Evolutionary conservation across 1,140 invertebrate genomes (phyloP), one percentile per base, ranked within the genome.

Genomic region (Leptoteleia sp.): DNA sequence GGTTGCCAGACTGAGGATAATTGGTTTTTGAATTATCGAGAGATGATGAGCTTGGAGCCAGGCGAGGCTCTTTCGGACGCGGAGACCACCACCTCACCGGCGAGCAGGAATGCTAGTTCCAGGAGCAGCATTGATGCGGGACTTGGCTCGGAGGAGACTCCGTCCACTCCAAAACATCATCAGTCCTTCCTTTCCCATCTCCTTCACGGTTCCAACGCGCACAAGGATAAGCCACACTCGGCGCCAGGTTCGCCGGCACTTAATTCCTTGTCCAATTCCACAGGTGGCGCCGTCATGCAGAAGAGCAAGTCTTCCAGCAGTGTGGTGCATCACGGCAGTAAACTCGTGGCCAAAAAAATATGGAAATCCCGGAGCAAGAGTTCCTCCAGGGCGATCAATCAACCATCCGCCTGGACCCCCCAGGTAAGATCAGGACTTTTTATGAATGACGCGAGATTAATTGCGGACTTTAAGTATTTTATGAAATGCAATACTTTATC

Each of bases 281-380:
- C 87, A 88, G 90, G 91, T 88, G 88, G 89, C 81, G 90, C 90
- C 89, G 92, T 92, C 81, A 96, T 96, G 95, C 94, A 96, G 92
- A 96, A 96, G 88, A 95, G 94, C 76, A 95, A 95, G 83, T 95
- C 94, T 5, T 94, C 94, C 62, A 95, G 94, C 79, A 95, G 93
- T 88, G 95, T 96, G 83, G 94, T 96, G 82, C 94, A 95, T 81
- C 92, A 92, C 81, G 91, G 92, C 11, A 92, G 91, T 77, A 86
- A 92, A 84, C 92, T 95, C 83, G 93, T 96, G 68, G 92, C 94
- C 76, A 94, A 94, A 89, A 94, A 94, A 87, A 94, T 96, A 82
- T 96, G 94, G 93, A 91, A 93, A 73, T 93, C 94, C 19, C 90
- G 95, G 59, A 95, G 94, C 67, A 95, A 96, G 85, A 94, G 94